These are phyloP conservation scores for Phoxinus dragarum DNA, from an alignment of 2,797 vertebrate species.

Conservation along the genomic window DNA sequence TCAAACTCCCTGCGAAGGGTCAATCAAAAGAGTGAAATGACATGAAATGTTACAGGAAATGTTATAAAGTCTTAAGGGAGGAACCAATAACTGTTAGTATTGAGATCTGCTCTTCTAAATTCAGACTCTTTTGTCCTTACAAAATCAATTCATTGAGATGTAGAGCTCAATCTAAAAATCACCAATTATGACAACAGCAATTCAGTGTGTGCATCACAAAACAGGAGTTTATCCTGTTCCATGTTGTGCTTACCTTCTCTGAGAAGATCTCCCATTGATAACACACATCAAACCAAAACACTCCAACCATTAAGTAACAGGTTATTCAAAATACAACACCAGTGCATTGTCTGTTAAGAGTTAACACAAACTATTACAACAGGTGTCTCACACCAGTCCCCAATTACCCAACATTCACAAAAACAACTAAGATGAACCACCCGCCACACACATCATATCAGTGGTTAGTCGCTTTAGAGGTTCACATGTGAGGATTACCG, in stretches of 20 bases:
- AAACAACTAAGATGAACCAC: slow-evolving; percentile 40
- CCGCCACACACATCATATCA: slow-evolving; percentile 37
- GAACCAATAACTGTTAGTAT: not conserved
- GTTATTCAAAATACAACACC: slow-evolving; percentile 48
- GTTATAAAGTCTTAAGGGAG: not conserved
- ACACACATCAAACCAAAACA: slow-evolving; percentile 38
- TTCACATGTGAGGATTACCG: slow-evolving; percentile 34
- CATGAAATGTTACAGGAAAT: not conserved
- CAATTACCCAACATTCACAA: slow-evolving; percentile 52
- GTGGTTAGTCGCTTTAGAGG: slow-evolving; percentile 63
- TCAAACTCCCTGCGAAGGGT: too few species aligned
- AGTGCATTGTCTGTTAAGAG: slow-evolving; percentile 45
- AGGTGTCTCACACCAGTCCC: slow-evolving; percentile 48
- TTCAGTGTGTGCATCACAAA: slow-evolving; percentile 13
- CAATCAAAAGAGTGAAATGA: slow-evolving; percentile 22
- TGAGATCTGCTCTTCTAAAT: slow-evolving; percentile 10
- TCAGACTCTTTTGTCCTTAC: slow-evolving; percentile 11
- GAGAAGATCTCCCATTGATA: slow-evolving; percentile 39
- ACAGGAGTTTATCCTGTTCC: not conserved
- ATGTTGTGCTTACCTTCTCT: slow-evolving; percentile 20
- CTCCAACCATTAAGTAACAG: slow-evolving; percentile 22
- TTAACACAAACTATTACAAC: slow-evolving; percentile 50
- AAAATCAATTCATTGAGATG: not conserved
- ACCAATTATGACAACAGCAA: not conserved
- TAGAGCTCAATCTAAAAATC: not conserved